Base-by-base conservation (phyloP, 2,888 invertebrate genomes). In the Hylaea fasciaria region DNA sequence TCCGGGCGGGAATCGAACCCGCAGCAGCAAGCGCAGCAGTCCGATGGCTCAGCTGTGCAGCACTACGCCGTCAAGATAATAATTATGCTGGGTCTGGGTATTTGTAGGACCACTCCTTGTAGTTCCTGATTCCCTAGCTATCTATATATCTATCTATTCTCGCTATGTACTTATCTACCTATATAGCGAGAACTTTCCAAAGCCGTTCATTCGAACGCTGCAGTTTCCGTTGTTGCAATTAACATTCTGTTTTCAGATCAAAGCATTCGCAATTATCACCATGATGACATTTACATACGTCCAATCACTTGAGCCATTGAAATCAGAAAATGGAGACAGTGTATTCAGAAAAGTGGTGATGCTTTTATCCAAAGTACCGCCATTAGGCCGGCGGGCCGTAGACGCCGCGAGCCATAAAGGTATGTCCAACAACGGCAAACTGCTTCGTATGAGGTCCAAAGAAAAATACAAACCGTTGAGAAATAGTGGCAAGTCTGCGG, bases 241-340 rank as follows among this genome's bases (percentile, higher is more conserved):
- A 7, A 37, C 10, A 14, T 45, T 8, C 22, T 14, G 9, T 48
- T 58, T 58, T 39, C 59, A 59, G 59, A 48, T 54, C 7, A 54
- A 17, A 29, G 40, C 29, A 7, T 8, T 49, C 1, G 29, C 44
- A 0, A n/a, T 59, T 8, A n/a, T 44, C 1, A 29, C 44, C 3
- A 14, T 59, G n/a, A n/a, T n/a, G n/a, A n/a, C n/a, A n/a, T 8
- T 59, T 7, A 29, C 52, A 10, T 43, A 43, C 9, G 59, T 35
- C 9, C 13, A 45, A 29, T 40, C 59, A 2, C 53, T 59, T 0
- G 49, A 59, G 14, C 48, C 28, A 3, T n/a, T 52, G 14, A 13
- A 40, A 9, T 13, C 13, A 11, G 32, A 48, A 13, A 29, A 43
- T 13, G 37, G 17, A 13, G 44, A 32, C 28, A 22, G 39, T 29